Percentiles rank a stretch among this genome's conserved stretches.
phyloP scores from a whole-genome alignment of 1,140 invertebrate genomes.

The Schlechtendalia chinensis region DNA sequence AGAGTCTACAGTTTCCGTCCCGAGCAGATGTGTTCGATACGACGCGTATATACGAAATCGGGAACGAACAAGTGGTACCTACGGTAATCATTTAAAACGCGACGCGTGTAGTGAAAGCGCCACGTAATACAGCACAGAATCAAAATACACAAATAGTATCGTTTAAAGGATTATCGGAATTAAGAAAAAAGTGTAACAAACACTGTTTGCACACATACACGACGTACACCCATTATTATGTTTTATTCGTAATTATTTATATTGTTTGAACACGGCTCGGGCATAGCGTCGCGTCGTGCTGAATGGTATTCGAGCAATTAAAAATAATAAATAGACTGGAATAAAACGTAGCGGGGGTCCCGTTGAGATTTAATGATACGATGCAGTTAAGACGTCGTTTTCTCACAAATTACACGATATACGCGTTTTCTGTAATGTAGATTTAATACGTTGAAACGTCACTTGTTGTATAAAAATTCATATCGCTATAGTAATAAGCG shows the following conservation, averaged over 20 bases:
- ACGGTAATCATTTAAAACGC: neutral
- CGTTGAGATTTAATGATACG: too few relatives aligned
- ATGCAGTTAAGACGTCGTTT: too few relatives aligned
- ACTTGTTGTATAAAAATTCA: too few relatives aligned
- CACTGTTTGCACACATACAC: neutral
- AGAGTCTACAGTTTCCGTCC: too few relatives aligned
- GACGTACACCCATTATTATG: neutral
- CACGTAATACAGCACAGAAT: neutral
- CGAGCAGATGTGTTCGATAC: too few relatives aligned
- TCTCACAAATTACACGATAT: too few relatives aligned
- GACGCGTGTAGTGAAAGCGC: neutral
- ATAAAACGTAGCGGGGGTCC: too few relatives aligned
- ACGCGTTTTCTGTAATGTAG: too few relatives aligned
- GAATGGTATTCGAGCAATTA: neutral
- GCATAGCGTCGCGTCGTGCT: neutral
- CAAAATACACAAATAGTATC: neutral
- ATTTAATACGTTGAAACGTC: too few relatives aligned
- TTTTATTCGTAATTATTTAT: neutral
- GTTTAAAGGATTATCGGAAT: neutral
- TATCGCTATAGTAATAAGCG: too few relatives aligned
- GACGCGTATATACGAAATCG: too few relatives aligned
- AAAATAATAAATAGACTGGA: conserved; percentile 14
- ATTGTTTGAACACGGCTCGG: neutral
- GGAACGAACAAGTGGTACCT: too few relatives aligned
- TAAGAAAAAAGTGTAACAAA: neutral